Percentiles rank a stretch among this genome's conserved stretches.
phyloP scores from a whole-genome alignment of 2,113 vertebrate genomes.

The Pelobates fuscus region DNA sequence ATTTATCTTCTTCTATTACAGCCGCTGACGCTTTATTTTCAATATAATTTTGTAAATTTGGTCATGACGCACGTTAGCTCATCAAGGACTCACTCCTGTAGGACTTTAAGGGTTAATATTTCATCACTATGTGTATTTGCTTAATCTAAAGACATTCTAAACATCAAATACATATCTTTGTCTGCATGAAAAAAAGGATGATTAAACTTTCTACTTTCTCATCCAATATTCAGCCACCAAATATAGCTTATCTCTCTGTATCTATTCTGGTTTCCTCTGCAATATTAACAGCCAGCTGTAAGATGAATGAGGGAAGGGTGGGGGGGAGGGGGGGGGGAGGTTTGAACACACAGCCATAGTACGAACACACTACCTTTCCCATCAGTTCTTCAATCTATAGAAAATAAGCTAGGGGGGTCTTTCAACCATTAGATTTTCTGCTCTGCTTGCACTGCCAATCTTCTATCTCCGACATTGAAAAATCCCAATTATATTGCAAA shows the following conservation, averaged over 20 bases:
- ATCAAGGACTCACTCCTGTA: too few species aligned
- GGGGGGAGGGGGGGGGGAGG: not conserved
- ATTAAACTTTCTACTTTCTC: not conserved
- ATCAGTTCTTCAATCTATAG: too few species aligned
- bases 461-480: not conserved
- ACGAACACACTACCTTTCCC: too few species aligned
- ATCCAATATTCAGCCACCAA: constrained; percentile 2
- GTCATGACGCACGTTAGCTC: too few species aligned
- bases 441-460: not conserved
- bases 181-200: not conserved
- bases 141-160: too few species aligned
- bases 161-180: not conserved
- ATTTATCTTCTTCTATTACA: too few species aligned
- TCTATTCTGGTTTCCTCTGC: constrained; percentile 1
- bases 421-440: not conserved
- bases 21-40: too few species aligned
- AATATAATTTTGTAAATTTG: too few species aligned
- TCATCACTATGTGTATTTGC: too few species aligned
- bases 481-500: not conserved
- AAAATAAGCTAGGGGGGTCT: too few species aligned
- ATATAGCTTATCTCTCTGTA: not conserved
- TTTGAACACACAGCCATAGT: too few species aligned
- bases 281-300: not conserved
- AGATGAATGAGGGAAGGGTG: not conserved
- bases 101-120: too few species aligned